phyloP scores from a whole-genome alignment of 2,113 vertebrate species.

The Pelusios castaneus region DNA sequence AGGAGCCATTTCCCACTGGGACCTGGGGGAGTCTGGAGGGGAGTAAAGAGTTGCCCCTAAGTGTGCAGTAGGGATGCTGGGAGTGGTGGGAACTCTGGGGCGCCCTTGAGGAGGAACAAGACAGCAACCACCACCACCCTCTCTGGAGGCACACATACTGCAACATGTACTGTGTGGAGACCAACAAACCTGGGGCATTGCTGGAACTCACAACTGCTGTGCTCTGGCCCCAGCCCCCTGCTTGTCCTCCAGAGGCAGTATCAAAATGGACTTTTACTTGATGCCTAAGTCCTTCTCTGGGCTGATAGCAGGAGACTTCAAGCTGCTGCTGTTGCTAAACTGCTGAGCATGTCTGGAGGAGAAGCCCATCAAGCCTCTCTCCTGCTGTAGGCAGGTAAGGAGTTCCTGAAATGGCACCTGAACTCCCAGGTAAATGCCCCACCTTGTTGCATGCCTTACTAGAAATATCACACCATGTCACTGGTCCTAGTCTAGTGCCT shows the following conservation, averaged over 20 bases:
- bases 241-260: constrained; percentile 15
- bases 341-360: constrained; percentile 90
- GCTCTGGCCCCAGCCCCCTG: neutral
- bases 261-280: constrained; percentile 59
- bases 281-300: constrained; percentile 72
- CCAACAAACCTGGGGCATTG: constrained; percentile 58
- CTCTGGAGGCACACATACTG: constrained; percentile 68
- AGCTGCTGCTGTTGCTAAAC: constrained; percentile 66
- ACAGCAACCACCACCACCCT: neutral
- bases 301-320: constrained; percentile 69
- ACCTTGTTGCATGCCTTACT: too few relatives aligned
- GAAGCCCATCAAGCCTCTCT: constrained; percentile 78
- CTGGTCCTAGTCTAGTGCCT: too few relatives aligned
- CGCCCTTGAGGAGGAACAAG: neutral
- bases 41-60: neutral
- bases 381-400: constrained; percentile 87
- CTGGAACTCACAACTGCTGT: neutral
- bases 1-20: neutral
- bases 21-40: neutral
- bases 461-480: too few relatives aligned
- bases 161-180: constrained; percentile 78
- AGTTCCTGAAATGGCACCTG: constrained; percentile 80
- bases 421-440: constrained; percentile 79
- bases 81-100: constrained; percentile 5
- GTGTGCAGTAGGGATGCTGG: neutral